Conservation (phyloP, 2,797 vertebrate genomes). For the Harpagifer antarcticus region DNA sequence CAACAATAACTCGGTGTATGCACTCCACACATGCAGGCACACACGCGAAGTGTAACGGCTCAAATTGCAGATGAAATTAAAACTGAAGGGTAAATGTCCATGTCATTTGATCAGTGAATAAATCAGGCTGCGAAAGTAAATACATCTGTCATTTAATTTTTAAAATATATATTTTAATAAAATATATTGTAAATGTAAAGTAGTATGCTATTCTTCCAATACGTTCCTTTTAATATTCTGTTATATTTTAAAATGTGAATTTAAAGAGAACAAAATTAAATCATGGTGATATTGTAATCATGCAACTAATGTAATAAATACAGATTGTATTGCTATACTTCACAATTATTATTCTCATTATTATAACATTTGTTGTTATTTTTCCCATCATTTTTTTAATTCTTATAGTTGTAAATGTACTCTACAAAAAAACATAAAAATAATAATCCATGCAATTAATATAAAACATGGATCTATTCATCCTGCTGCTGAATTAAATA, state of each 20-base stretch:
- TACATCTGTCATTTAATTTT: slow-evolving; percentile 1
- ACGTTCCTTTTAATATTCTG: slow-evolving; percentile 15
- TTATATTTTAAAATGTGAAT: background rate
- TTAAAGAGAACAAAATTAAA: slow-evolving; percentile 3
- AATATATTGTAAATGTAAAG: slow-evolving; percentile 24
- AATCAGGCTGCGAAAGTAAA: slow-evolving; percentile 15
- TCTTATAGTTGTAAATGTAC: background rate
- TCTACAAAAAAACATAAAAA: background rate
- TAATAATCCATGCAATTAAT: background rate
- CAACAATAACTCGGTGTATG: slow-evolving; percentile 74
- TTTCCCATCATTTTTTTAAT: background rate
- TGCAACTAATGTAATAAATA: slow-evolving; percentile 11
- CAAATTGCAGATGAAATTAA: slow-evolving; percentile 31
- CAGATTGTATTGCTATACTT: background rate
- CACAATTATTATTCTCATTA: background rate
- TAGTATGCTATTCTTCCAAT: background rate
- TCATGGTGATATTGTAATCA: slow-evolving; percentile 20
- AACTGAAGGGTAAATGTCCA: slow-evolving; percentile 28
- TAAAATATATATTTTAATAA: slow-evolving; percentile 32
- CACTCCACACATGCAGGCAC: slow-evolving; percentile 61
- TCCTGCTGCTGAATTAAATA: slow-evolving; percentile 26
- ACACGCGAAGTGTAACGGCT: slow-evolving; percentile 36
- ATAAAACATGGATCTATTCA: slow-evolving; percentile 12
- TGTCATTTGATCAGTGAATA: slow-evolving; percentile 38
- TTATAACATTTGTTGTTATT: background rate